Evolutionary conservation across 2,888 invertebrate species (phyloP).

Genomic region (Deroplatys truncata): DNA sequence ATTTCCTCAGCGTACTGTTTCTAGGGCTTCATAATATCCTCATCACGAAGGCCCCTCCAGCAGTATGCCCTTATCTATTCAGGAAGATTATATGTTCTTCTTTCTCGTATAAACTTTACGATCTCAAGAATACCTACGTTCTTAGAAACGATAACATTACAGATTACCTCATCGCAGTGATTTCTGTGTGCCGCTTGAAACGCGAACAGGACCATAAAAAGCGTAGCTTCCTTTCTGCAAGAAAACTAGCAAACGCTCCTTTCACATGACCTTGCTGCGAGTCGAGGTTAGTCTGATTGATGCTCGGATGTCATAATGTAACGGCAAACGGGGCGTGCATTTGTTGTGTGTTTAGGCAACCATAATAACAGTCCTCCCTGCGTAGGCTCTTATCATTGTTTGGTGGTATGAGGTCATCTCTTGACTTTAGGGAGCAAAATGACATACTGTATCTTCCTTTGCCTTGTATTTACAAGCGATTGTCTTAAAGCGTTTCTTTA

Average conservation of each 20-base stretch:
- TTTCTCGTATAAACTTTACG: background rate
- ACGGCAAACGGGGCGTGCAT: background rate
- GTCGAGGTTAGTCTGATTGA: background rate
- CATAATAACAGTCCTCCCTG: background rate
- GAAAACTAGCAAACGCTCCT: background rate
- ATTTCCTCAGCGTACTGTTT: too few species aligned
- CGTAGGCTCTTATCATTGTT: background rate
- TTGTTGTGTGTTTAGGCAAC: background rate
- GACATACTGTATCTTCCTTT: background rate
- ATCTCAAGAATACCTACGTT: background rate
- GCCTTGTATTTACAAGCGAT: too few species aligned
- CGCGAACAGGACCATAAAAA: background rate
- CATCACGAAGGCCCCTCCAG: too few species aligned
- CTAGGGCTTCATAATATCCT: too few species aligned
- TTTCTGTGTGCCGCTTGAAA: background rate
- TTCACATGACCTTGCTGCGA: background rate
- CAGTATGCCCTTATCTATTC: background rate
- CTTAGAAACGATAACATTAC: background rate
- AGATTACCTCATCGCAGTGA: background rate
- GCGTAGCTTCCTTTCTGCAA: background rate
- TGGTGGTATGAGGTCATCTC: background rate
- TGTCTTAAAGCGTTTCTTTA: too few species aligned
- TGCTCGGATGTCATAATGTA: background rate
- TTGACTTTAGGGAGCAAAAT: background rate
- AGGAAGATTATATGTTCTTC: background rate